A percentile compares a stretch with the other conserved stretches of the same genome.
phyloP scores from a whole-genome alignment of 2,797 vertebrate genomes.

The Eulemur albifrons region DNA sequence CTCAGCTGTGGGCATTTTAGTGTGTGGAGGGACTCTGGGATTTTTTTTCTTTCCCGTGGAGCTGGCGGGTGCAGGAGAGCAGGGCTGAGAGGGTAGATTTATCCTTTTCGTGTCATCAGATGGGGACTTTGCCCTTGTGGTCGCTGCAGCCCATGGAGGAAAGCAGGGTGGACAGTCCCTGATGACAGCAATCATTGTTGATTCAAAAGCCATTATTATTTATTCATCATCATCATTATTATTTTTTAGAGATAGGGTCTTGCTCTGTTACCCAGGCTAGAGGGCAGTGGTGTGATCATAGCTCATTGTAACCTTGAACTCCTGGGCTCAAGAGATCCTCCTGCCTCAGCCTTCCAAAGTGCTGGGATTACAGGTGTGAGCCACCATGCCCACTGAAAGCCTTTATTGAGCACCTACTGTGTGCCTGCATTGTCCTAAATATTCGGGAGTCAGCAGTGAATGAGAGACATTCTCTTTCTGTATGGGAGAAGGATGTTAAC shows the following conservation, averaged over 20 bases:
- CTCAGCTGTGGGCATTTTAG: neutral
- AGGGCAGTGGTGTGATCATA: neutral
- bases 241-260: neutral
- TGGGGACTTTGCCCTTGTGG: neutral
- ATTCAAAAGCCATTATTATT: neutral
- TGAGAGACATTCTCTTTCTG: neutral
- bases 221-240: neutral
- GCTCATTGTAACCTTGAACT: neutral
- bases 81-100: neutral
- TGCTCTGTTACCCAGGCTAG: neutral
- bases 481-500: neutral
- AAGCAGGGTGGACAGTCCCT: neutral
- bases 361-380: neutral
- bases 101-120: neutral
- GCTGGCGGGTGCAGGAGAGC: accelerated
- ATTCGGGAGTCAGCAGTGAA: neutral
- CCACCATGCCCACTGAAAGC: neutral
- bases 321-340: neutral
- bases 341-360: neutral
- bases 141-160: neutral
- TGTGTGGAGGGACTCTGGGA: neutral
- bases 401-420: neutral
- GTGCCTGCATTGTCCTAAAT: neutral
- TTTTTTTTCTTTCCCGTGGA: neutral
- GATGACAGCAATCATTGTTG: neutral